Percentiles rank a stretch among this genome's conserved stretches.
Conservation (phyloP, 2,888 invertebrate species). For the Rambutsinella grinnellia region DNA sequence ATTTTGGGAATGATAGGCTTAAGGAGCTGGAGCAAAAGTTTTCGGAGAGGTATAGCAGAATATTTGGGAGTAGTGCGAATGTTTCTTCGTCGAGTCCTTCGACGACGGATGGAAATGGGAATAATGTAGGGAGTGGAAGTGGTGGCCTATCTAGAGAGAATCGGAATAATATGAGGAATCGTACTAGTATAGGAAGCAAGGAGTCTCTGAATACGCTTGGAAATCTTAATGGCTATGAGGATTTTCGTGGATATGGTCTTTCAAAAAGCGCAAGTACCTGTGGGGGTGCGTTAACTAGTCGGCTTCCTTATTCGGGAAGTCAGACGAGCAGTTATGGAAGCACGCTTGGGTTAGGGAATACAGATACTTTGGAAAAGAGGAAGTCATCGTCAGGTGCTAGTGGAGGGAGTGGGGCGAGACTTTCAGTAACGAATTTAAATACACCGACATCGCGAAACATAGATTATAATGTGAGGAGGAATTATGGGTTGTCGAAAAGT, state of each 20-base stretch:
- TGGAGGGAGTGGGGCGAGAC: slow-evolving; percentile 22
- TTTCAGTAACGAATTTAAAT: slow-evolving; percentile 40
- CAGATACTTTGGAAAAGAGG: slow-evolving; percentile 12
- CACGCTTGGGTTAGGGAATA: slow-evolving; percentile 44
- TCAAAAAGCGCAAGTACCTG: slow-evolving; percentile 66
- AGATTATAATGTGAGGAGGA: slow-evolving; percentile 49
- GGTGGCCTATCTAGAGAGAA: slow-evolving; percentile 20
- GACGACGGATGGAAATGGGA: slow-evolving; percentile 3
- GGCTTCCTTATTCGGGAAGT: slow-evolving; percentile 42
- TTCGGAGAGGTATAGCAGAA: slow-evolving; percentile 63
- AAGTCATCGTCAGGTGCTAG: background rate
- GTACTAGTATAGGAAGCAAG: slow-evolving; percentile 46
- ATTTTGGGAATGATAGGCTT: slow-evolving; percentile 66
- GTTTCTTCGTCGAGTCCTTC: slow-evolving; percentile 21
- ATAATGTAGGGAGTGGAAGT: slow-evolving; percentile 5
- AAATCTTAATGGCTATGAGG: slow-evolving; percentile 44
- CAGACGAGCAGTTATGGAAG: slow-evolving; percentile 42
- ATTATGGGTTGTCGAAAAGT: slow-evolving; percentile 63
- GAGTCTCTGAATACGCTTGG: slow-evolving; percentile 27
- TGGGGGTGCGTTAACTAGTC: slow-evolving; percentile 37
- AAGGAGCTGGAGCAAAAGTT: slow-evolving; percentile 65
- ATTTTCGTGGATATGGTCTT: slow-evolving; percentile 62
- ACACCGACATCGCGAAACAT: slow-evolving; percentile 38
- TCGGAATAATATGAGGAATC: slow-evolving; percentile 53
- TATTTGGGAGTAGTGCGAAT: slow-evolving; percentile 63